A percentile compares a stretch with the other conserved stretches of the same genome.
Evolutionary conservation across 2,888 invertebrate species (phyloP).

Genomic region (Dione juno): DNA sequence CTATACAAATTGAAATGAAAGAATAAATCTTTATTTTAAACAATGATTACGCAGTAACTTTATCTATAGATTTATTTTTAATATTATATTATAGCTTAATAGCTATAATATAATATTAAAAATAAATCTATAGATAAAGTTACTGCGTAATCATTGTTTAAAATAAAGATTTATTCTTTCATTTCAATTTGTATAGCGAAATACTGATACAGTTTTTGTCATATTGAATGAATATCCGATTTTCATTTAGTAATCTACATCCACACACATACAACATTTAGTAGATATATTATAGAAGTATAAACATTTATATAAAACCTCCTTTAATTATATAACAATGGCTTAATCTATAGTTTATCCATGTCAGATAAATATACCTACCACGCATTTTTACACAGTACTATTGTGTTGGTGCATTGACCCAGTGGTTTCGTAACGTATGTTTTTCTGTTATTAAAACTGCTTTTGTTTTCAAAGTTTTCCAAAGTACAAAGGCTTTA

Average conservation of each 20-base stretch:
- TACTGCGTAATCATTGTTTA: background rate
- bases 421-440: conserved; percentile 64
- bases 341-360: conserved; percentile 23
- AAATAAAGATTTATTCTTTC: no score
- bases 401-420: conserved; percentile 58
- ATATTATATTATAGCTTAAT: no score
- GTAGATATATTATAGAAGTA: background rate
- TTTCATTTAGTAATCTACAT: conserved; percentile 14
- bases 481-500: conserved; percentile 37
- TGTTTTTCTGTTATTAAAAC: conserved; percentile 59
- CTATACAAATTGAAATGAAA: conserved; percentile 17
- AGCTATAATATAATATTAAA: background rate
- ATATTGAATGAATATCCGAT: conserved; percentile 13
- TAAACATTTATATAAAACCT: background rate
- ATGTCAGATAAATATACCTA: conserved; percentile 31
- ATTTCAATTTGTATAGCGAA: conserved; percentile 20
- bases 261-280: background rate
- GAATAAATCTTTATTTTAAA: conserved; percentile 12
- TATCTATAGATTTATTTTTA: background rate
- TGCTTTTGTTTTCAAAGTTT: conserved; percentile 44
- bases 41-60: background rate
- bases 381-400: conserved; percentile 32
- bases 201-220: conserved; percentile 20
- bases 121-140: background rate
- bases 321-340: conserved; percentile 18